Evolutionary conservation across 1,140 invertebrate species (phyloP).

Genomic region (Bombyx mori): DNA sequence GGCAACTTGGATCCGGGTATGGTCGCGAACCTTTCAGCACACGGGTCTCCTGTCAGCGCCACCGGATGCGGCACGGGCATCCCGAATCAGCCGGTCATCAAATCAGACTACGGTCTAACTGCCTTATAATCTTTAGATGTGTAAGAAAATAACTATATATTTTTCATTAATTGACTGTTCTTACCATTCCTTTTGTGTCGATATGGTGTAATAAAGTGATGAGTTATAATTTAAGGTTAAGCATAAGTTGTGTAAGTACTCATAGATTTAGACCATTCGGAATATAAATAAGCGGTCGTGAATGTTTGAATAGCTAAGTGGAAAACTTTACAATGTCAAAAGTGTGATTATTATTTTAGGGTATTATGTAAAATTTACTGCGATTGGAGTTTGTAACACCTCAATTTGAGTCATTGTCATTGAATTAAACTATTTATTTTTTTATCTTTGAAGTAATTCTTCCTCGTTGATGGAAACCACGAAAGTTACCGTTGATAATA

Average conservation of each 20-base stretch:
- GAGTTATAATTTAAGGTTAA: constrained; percentile 45
- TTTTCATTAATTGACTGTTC: constrained; percentile 48
- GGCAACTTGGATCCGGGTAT: constrained; percentile 51
- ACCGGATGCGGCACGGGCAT: constrained; percentile 59
- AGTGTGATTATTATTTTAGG: constrained; percentile 67
- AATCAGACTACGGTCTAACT: constrained; percentile 70
- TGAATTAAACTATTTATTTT: constrained; percentile 15
- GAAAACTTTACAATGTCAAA: constrained; percentile 67
- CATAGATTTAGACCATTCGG: constrained; percentile 21
- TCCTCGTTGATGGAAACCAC: too few species aligned
- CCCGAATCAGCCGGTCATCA: constrained; percentile 58
- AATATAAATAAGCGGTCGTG: constrained; percentile 39
- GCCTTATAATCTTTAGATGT: constrained; percentile 68
- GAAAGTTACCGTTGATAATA: too few species aligned
- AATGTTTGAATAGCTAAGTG: constrained; percentile 61
- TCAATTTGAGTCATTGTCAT: constrained; percentile 59
- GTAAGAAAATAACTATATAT: constrained; percentile 60
- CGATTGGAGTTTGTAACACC: constrained; percentile 55
- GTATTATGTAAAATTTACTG: constrained; percentile 40
- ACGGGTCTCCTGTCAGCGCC: constrained; percentile 55
- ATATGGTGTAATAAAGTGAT: constrained; percentile 63
- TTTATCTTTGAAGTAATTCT: neutral
- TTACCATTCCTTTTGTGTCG: constrained; percentile 64
- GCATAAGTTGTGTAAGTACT: constrained; percentile 52
- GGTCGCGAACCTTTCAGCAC: constrained; percentile 51